These are phyloP conservation scores for Rhabdomys pumilio DNA, from an alignment of 2,797 vertebrate species.

Conservation along the genomic window DNA sequence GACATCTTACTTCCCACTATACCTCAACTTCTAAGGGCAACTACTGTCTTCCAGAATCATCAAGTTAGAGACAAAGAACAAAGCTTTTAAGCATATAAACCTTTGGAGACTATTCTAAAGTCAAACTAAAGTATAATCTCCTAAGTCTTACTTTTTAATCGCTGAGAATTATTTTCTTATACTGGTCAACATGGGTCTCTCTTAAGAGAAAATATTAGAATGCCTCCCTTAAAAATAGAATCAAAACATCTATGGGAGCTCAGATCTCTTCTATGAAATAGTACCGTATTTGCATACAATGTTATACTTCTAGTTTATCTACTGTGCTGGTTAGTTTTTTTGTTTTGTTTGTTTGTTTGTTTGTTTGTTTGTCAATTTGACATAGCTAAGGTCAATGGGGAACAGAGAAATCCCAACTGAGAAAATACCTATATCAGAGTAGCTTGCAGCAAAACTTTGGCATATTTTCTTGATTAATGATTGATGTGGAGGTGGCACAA, in stretches of 20 bases:
- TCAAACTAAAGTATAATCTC: not conserved
- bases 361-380: not conserved
- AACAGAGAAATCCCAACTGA: not conserved
- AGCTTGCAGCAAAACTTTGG: not conserved
- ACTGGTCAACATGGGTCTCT: slow-evolving; percentile 14
- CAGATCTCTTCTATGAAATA: not conserved
- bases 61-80: not conserved
- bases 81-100: not conserved
- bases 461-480: not conserved
- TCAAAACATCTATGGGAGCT: not conserved
- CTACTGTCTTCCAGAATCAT: not conserved
- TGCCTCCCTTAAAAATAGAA: slow-evolving; percentile 44
- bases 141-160: slow-evolving; percentile 33
- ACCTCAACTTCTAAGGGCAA: not conserved
- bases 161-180: slow-evolving; percentile 10
- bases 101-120: not conserved
- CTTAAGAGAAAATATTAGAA: slow-evolving; percentile 45
- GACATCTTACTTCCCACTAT: not conserved
- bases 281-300: not conserved
- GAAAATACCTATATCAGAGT: not conserved
- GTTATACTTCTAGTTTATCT: not conserved
- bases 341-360: not conserved
- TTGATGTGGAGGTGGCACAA: not conserved
- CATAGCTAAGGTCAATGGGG: not conserved
- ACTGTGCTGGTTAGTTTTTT: not conserved